Conservation (phyloP, 2,888 invertebrate species). For the Adineta ricciae region DNA sequence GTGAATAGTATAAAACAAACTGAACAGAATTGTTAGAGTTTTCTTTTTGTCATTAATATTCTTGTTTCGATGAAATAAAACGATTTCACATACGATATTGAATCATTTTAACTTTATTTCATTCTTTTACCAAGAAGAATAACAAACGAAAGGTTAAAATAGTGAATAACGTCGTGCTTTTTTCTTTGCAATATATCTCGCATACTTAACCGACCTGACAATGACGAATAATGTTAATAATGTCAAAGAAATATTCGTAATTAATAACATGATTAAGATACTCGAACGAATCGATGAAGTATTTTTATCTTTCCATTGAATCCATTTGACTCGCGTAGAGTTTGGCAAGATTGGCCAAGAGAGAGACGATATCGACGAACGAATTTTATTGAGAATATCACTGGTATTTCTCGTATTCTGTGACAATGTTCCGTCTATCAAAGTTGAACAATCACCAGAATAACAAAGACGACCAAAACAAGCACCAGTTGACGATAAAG, state of each 20-base stretch:
- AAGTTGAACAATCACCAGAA: neutral
- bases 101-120: too few relatives aligned
- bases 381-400: neutral
- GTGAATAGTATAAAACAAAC: neutral
- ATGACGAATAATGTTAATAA: neutral
- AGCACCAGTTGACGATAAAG: neutral
- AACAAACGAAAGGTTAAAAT: neutral
- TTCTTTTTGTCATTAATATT: neutral
- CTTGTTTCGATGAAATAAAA: neutral
- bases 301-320: neutral
- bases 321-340: neutral
- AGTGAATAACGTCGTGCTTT: neutral
- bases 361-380: neutral
- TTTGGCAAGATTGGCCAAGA: neutral
- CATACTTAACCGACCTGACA: neutral
- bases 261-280: neutral
- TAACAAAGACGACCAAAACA: neutral
- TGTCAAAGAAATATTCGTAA: neutral
- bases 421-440: neutral
- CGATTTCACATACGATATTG: too few relatives aligned
- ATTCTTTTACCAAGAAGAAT: too few relatives aligned
- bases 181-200: neutral
- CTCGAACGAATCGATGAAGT: neutral
- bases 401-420: neutral
- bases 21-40: neutral